These are phyloP conservation scores for Heterocephalus glaber DNA, from an alignment of 2,113 vertebrate genomes.

Conservation along the genomic window DNA sequence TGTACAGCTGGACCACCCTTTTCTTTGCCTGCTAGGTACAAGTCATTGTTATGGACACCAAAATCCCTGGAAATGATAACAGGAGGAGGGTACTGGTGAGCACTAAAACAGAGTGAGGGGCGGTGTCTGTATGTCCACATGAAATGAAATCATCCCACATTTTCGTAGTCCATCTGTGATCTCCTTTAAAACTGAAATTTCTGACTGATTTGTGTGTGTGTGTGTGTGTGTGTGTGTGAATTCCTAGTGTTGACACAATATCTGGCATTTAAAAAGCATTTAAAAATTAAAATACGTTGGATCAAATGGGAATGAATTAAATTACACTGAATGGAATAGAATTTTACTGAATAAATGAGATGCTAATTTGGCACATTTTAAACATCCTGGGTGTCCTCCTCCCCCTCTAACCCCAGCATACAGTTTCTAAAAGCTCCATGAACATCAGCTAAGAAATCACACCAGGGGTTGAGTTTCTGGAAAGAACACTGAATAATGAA, in stretches of 20 bases:
- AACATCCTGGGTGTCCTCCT: neutral
- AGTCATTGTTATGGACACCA: neutral
- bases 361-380: conserved; percentile 34
- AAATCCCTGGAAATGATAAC: neutral
- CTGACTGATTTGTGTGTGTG: neutral
- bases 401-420: neutral
- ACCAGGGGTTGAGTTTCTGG: conserved; percentile 23
- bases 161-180: neutral
- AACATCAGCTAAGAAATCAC: conserved; percentile 49
- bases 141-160: neutral
- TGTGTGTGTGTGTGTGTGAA: neutral
- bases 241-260: neutral
- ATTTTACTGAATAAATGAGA: conserved; percentile 51
- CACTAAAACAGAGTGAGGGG: neutral
- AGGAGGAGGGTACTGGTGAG: neutral
- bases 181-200: neutral
- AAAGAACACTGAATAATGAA: conserved; percentile 39
- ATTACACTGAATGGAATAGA: conserved; percentile 11
- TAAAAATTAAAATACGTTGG: conserved; percentile 52
- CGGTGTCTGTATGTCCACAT: neutral
- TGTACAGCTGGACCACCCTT: too few relatives aligned
- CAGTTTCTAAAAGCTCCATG: conserved; percentile 17
- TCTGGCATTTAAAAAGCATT: conserved; percentile 28
- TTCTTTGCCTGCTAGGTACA: neutral
- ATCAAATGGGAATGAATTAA: conserved; percentile 2